These are phyloP conservation scores for Desmophyllum pertusum DNA, from an alignment of 92 coral and sea anemone genomes.

Conservation along the genomic window DNA sequence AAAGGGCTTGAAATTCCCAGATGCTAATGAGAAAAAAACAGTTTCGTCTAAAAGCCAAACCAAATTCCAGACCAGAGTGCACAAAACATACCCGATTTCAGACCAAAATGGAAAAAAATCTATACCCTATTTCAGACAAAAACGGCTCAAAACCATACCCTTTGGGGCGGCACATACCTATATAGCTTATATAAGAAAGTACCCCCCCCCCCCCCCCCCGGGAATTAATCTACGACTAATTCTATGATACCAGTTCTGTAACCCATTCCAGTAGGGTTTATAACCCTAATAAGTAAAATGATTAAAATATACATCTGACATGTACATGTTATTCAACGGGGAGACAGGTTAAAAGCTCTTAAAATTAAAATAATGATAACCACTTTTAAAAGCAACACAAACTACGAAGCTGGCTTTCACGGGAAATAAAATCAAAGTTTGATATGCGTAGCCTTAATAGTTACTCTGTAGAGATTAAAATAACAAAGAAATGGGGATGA, in stretches of 20 bases:
- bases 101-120: too few relatives aligned
- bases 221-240: neutral
- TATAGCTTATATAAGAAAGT: too few relatives aligned
- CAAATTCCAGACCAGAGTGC: too few relatives aligned
- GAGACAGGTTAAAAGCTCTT: neutral
- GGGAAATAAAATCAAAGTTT: neutral
- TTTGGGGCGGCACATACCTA: too few relatives aligned
- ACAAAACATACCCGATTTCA: too few relatives aligned
- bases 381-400: neutral
- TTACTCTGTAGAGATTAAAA: neutral
- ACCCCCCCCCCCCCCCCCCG: too few relatives aligned
- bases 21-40: too few relatives aligned
- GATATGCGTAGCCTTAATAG: neutral
- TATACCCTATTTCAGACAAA: too few relatives aligned
- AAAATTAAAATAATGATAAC: neutral
- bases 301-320: neutral
- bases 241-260: neutral
- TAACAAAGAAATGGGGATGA: neutral
- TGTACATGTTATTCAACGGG: neutral
- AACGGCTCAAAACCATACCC: too few relatives aligned
- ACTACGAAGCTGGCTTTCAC: neutral
- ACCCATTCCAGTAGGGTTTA: neutral
- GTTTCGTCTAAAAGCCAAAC: too few relatives aligned
- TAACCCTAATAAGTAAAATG: neutral
- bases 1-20: too few relatives aligned